Conservation (phyloP, 2,113 vertebrate species). For the crab-eating macaque (Macaca fascicularis) region T2T-MFA8v1.1 NC_088384.1:55035501-55036000, state of each 20-base stretch:
- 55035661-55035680: neutral
- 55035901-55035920: too few relatives aligned
- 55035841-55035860: too few relatives aligned
- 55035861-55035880: too few relatives aligned
- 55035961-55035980: too few relatives aligned
- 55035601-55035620: slow-evolving; percentile 61
- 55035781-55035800: neutral
- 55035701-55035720: neutral
- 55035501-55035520: slow-evolving; percentile 54
- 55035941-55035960: too few relatives aligned
- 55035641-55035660: neutral
- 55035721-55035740: neutral
- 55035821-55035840: too few relatives aligned
- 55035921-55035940: too few relatives aligned
- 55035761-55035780: neutral
- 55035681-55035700: neutral
- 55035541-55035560: neutral
- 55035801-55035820: too few relatives aligned
- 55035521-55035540: slow-evolving; percentile 64
- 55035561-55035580: slow-evolving; percentile 4
- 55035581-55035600: slow-evolving; percentile 41
- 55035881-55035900: too few relatives aligned
- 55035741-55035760: neutral
- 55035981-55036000: too few relatives aligned
- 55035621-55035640: slow-evolving; percentile 68